phyloP scores from a whole-genome alignment of 2,113 vertebrate genomes.

The Nasalis larvatus region DNA sequence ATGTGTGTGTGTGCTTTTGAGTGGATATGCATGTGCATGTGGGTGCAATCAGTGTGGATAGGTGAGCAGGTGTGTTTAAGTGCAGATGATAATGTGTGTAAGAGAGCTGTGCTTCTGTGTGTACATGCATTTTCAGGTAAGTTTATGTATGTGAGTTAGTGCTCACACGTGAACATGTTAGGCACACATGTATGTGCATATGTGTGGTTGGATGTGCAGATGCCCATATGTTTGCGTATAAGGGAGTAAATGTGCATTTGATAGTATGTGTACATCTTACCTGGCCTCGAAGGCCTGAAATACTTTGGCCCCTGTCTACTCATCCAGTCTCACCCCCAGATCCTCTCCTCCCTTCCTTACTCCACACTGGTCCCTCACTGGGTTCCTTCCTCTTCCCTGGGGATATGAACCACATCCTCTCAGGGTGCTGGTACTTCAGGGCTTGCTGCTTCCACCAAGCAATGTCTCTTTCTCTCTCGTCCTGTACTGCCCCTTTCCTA shows the following conservation, averaged over 20 bases:
- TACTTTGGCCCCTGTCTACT: neutral
- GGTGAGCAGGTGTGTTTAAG: neutral
- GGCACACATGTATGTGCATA: neutral
- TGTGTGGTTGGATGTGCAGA: neutral
- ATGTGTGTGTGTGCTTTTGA: neutral
- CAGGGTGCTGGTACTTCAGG: neutral
- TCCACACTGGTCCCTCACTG: neutral
- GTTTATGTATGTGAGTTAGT: neutral
- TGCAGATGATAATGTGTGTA: neutral
- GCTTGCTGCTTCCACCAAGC: neutral
- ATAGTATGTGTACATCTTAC: accelerated
- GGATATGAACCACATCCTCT: neutral
- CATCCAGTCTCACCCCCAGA: neutral
- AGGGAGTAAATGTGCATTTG: neutral
- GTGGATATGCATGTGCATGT: neutral
- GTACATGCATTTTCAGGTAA: neutral
- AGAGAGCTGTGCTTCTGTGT: neutral
- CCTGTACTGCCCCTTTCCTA: neutral
- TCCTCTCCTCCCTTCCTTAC: too few species aligned
- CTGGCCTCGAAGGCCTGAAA: neutral
- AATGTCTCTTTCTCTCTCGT: neutral
- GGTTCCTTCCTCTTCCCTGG: neutral
- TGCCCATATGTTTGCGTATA: neutral
- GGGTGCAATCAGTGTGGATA: neutral
- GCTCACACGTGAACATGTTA: neutral